These are phyloP conservation scores for Baryphthengus martii DNA, from an alignment of 2,113 vertebrate species.

Conservation along the genomic window DNA sequence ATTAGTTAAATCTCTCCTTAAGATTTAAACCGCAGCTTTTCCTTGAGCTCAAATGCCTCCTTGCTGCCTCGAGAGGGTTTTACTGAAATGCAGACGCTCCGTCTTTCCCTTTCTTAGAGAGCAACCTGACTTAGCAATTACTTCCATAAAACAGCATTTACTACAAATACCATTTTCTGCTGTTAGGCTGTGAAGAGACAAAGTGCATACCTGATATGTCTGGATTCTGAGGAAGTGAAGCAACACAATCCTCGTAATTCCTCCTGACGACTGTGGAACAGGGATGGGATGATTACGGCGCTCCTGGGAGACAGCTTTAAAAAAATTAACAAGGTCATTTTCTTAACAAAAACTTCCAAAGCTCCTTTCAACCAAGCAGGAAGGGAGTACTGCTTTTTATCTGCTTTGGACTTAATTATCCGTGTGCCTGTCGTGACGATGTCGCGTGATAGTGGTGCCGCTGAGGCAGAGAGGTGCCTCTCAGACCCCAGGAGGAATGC, in stretches of 20 bases:
- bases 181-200: neutral
- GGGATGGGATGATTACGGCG: neutral
- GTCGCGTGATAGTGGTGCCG: rapidly evolving
- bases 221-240: neutral
- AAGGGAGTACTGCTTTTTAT: neutral
- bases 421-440: neutral
- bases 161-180: neutral
- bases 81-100: neutral
- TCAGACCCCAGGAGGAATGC: neutral
- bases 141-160: neutral
- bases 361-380: neutral
- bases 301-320: neutral
- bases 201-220: neutral
- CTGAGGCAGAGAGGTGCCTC: neutral
- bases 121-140: neutral
- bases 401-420: neutral
- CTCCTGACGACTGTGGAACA: neutral
- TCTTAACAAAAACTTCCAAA: neutral
- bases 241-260: neutral
- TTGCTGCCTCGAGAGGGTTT: neutral
- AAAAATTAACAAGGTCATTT: neutral
- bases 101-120: neutral
- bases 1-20: neutral
- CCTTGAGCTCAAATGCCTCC: neutral
- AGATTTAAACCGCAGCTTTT: neutral